These are phyloP conservation scores for Sphenodon punctatus DNA, from an alignment of 2,797 vertebrate species.

Conservation along the genomic window DNA sequence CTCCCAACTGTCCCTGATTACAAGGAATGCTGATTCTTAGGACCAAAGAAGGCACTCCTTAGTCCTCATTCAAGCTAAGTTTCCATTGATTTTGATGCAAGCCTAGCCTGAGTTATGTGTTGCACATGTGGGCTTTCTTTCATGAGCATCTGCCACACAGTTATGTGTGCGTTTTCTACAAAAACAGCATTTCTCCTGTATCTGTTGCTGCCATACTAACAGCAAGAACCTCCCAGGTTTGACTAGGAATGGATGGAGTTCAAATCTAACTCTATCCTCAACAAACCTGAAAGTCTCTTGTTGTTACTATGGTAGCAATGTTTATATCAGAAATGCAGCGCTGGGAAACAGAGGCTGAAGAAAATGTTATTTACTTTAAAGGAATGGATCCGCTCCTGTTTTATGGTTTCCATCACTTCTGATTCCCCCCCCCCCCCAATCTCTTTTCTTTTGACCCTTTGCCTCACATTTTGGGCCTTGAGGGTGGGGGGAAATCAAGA, in stretches of 20 bases:
- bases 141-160: neutral
- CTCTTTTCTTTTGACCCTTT: neutral
- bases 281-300: neutral
- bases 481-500: neutral
- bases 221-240: fast-evolving
- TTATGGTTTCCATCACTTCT: constrained; percentile 18
- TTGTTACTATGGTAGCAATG: neutral
- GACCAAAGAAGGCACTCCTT: neutral
- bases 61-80: neutral
- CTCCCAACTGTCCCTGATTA: constrained; percentile 29
- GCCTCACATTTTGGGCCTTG: neutral
- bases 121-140: neutral
- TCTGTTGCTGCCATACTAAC: fast-evolving
- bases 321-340: constrained; percentile 14
- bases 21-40: constrained; percentile 34
- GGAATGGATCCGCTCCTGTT: neutral
- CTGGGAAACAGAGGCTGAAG: constrained; percentile 15
- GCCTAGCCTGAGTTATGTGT: neutral
- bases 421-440: neutral
- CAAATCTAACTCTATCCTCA: neutral
- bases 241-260: fast-evolving
- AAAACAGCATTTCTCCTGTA: fast-evolving
- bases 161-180: fast-evolving
- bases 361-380: constrained; percentile 20
- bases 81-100: neutral